A percentile compares a stretch with the other conserved stretches of the same genome.
phyloP scores from a whole-genome alignment of 2,113 vertebrate genomes.

The Carettochelys insculpta region DNA sequence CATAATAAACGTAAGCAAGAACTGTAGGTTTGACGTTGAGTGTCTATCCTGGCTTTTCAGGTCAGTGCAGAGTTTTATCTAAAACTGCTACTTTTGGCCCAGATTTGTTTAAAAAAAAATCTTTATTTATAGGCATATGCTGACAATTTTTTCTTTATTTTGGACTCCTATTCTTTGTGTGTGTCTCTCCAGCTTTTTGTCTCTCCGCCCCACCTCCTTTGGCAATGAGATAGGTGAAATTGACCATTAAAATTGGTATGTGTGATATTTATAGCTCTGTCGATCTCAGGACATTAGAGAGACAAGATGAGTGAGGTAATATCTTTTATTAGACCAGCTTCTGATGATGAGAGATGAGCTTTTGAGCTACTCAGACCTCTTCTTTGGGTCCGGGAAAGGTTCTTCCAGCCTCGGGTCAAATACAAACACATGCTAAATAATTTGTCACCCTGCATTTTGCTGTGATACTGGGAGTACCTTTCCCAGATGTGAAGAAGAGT shows the following conservation, averaged over 20 bases:
- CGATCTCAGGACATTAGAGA: not conserved
- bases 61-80: not conserved
- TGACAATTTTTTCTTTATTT: not conserved
- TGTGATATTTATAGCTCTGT: not conserved
- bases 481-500: not conserved
- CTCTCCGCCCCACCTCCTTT: not conserved
- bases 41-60: not conserved
- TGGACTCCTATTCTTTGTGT: not conserved
- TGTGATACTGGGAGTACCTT: not conserved
- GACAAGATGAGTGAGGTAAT: not conserved
- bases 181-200: not conserved
- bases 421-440: too few species aligned
- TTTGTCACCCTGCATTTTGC: not conserved
- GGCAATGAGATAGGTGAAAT: not conserved
- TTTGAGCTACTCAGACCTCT: not conserved
- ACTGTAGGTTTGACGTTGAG: not conserved
- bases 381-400: not conserved
- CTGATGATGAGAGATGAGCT: not conserved
- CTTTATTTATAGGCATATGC: not conserved
- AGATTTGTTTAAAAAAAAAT: not conserved
- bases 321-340: not conserved
- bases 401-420: too few species aligned
- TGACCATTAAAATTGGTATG: not conserved
- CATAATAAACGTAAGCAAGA: not conserved
- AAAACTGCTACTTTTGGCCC: not conserved